These are phyloP conservation scores for Serrognathus titanus DNA, from an alignment of 2,888 invertebrate genomes.

Conservation along the genomic window DNA sequence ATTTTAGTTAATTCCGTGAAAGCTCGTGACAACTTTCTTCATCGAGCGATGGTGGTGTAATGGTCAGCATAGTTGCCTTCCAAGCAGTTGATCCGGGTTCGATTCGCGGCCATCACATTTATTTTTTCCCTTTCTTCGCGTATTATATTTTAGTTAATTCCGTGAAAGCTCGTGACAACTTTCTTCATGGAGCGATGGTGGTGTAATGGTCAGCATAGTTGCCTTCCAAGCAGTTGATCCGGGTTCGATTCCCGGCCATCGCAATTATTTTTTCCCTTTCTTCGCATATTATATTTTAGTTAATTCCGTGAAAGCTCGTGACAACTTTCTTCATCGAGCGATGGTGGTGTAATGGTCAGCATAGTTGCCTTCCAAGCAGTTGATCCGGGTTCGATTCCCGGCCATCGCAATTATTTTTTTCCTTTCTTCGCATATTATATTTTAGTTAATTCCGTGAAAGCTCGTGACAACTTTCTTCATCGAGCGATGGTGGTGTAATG, in stretches of 20 bases:
- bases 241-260: slow-evolving; percentile 51
- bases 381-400: slow-evolving; percentile 52
- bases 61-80: slow-evolving; percentile 51
- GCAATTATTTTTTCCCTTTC: not conserved
- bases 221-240: slow-evolving; percentile 52
- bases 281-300: no score
- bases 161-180: no score
- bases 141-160: no score
- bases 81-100: slow-evolving; percentile 52
- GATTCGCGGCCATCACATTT: slow-evolving; percentile 46
- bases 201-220: slow-evolving; percentile 51
- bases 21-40: no score
- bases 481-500: slow-evolving; percentile 40
- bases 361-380: slow-evolving; percentile 52
- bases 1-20: no score
- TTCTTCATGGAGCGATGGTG: slow-evolving; percentile 7
- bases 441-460: no score
- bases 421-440: no score
- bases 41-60: slow-evolving; percentile 36
- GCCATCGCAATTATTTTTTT: slow-evolving; percentile 33
- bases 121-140: slow-evolving; percentile 1
- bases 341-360: slow-evolving; percentile 47
- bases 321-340: not conserved
- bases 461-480: no score
- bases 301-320: no score